Conservation (phyloP, 2,113 vertebrate genomes). For the Chrysochloris asiatica region DNA sequence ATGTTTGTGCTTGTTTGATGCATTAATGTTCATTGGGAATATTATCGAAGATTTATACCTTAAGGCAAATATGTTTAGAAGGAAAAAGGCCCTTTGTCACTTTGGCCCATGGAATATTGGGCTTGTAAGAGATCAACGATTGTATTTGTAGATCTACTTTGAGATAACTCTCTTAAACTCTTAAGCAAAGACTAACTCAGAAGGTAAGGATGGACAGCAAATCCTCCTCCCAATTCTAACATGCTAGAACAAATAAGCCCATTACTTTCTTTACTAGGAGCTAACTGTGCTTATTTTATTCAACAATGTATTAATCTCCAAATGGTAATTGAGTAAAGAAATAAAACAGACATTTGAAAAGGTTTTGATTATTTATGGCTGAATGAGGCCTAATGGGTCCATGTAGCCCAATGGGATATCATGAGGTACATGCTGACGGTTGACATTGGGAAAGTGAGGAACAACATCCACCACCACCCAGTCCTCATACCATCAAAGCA, state of each 20-base stretch:
- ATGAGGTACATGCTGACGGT: not conserved
- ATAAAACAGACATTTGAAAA: not conserved
- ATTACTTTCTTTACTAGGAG: not conserved
- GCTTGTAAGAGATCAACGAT: too few relatives aligned
- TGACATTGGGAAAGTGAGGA: not conserved
- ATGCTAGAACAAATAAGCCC: not conserved
- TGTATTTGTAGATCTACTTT: not conserved
- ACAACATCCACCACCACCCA: not conserved
- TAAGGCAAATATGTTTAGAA: too few relatives aligned
- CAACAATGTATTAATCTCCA: not conserved
- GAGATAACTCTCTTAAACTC: not conserved
- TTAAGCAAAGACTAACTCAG: not conserved
- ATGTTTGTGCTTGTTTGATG: too few relatives aligned
- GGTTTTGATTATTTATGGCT: not conserved
- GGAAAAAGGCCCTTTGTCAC: too few relatives aligned
- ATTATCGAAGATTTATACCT: too few relatives aligned
- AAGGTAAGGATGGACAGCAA: not conserved
- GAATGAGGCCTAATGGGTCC: not conserved
- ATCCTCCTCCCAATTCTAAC: not conserved
- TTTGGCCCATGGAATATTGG: too few relatives aligned
- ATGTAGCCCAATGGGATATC: not conserved
- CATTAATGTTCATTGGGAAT: too few relatives aligned
- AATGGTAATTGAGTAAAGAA: not conserved
- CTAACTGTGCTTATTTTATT: slow-evolving; percentile 1
- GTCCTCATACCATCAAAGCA: not conserved